Evolutionary conservation across 1,140 invertebrate species (phyloP).

Genomic region (Nautilus pompilius): DNA sequence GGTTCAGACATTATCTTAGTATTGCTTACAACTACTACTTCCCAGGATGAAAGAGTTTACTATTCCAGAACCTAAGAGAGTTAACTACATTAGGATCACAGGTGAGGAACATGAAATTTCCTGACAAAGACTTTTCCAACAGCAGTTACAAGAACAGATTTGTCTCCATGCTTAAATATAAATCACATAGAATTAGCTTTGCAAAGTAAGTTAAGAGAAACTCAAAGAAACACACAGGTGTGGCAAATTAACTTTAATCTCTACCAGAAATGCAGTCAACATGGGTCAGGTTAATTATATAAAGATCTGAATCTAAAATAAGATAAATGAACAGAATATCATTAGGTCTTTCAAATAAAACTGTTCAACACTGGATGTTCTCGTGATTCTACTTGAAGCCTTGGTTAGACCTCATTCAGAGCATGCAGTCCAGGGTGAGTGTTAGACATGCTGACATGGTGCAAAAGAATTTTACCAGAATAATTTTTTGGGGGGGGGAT

Average conservation of each 20-base stretch:
- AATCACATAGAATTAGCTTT: slow-evolving; percentile 5
- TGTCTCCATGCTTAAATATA: slow-evolving; percentile 68
- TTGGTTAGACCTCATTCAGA: too few relatives aligned
- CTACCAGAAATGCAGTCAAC: slow-evolving; percentile 10
- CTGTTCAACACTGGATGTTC: too few relatives aligned
- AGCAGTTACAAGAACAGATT: slow-evolving; percentile 85
- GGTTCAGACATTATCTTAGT: not conserved
- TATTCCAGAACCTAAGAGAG: not conserved
- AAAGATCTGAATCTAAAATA: not conserved
- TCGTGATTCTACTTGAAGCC: too few relatives aligned
- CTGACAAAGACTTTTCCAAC: slow-evolving; percentile 73
- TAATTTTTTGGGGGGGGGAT: too few relatives aligned
- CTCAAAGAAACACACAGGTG: not conserved
- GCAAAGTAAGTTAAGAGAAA: slow-evolving; percentile 8
- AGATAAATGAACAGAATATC: not conserved
- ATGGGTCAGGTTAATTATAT: not conserved
- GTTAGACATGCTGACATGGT: too few relatives aligned
- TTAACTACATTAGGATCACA: slow-evolving; percentile 64
- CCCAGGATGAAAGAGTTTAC: not conserved
- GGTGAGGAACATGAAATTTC: slow-evolving; percentile 71
- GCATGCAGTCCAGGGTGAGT: too few relatives aligned
- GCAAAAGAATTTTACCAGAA: too few relatives aligned
- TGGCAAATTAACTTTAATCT: slow-evolving; percentile 2
- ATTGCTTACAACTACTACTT: not conserved
- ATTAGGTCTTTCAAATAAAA: not conserved